phyloP scores from a whole-genome alignment of 2,113 vertebrate species.

The Athene noctua region DNA sequence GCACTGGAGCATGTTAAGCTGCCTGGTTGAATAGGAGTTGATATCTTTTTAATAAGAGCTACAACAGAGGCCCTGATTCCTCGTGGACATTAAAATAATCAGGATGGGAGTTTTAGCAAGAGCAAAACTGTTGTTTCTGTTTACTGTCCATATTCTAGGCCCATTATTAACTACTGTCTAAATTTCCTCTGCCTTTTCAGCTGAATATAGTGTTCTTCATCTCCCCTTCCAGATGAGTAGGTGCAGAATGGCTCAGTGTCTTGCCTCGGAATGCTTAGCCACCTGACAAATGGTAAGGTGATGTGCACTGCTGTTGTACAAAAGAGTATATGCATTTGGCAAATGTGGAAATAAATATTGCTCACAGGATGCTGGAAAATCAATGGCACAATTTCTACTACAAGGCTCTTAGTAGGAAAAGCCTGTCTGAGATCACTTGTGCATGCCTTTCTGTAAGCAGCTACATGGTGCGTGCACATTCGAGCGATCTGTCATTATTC shows the following conservation, averaged over 20 bases:
- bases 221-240: neutral
- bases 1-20: neutral
- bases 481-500: neutral
- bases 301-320: neutral
- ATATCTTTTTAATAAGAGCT: neutral
- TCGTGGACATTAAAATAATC: neutral
- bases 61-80: neutral
- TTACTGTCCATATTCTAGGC: neutral
- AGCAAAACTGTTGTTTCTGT: neutral
- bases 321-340: neutral
- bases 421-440: neutral
- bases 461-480: neutral
- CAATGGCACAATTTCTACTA: conserved; percentile 31
- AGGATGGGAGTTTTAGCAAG: neutral
- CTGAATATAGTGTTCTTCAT: neutral
- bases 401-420: neutral
- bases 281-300: neutral
- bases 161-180: neutral
- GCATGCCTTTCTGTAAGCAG: neutral
- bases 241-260: neutral
- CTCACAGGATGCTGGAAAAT: conserved; percentile 1
- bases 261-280: neutral
- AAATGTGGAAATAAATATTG: neutral
- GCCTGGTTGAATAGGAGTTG: neutral
- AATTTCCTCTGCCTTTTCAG: neutral